Conservation (phyloP, 2,888 invertebrate genomes). For the Phaonia tiefii region DNA sequence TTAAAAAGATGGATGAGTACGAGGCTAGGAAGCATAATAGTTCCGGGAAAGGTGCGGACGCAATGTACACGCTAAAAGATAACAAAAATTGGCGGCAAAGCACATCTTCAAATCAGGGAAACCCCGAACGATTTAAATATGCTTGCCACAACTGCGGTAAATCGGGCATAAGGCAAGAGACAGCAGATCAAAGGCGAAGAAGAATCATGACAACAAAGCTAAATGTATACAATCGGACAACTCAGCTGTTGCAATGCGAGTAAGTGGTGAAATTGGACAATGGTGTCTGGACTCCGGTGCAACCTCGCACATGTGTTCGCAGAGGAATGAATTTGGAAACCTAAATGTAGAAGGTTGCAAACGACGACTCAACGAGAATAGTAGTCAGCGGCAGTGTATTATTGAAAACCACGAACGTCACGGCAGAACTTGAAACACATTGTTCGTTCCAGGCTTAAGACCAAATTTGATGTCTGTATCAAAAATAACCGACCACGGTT, state of each 20-base stretch:
- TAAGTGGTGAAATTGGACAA: too few species aligned
- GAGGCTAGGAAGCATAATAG: too few species aligned
- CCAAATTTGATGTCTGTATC: conserved; percentile 20
- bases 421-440: not conserved
- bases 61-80: too few species aligned
- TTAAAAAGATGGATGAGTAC: too few species aligned
- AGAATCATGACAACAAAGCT: not conserved
- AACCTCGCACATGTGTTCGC: too few species aligned
- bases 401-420: not conserved
- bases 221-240: not conserved
- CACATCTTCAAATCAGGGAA: not conserved
- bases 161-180: conserved; percentile 39
- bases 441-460: conserved; percentile 17
- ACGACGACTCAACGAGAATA: conserved; percentile 5
- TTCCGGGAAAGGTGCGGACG: too few species aligned
- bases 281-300: too few species aligned
- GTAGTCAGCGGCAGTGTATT: not conserved
- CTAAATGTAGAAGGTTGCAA: not conserved
- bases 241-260: too few species aligned
- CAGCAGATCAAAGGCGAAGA: too few species aligned
- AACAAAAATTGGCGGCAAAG: not conserved
- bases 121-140: conserved; percentile 30
- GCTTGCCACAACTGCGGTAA: conserved; percentile 38
- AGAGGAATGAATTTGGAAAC: too few species aligned
- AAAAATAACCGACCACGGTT: conserved; percentile 30